Conservation (phyloP, 2,113 vertebrate genomes). For the Rhea americana region DNA sequence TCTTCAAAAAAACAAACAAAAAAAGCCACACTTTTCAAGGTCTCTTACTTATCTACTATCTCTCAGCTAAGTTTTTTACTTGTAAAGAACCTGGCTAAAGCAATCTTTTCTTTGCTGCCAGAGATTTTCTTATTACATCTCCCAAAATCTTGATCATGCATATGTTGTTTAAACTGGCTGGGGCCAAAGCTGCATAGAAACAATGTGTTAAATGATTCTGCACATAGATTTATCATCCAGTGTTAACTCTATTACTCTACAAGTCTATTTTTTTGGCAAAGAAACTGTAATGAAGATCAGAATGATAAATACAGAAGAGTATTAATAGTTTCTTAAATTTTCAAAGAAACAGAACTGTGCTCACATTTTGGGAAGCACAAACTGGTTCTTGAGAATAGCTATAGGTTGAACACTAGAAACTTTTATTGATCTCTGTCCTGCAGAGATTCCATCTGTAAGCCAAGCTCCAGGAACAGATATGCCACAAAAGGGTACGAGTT, state of each 20-base stretch:
- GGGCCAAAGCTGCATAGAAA: not conserved
- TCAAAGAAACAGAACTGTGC: not conserved
- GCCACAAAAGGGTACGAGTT: not conserved
- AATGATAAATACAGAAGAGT: not conserved
- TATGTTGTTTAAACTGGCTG: not conserved
- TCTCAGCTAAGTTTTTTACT: not conserved
- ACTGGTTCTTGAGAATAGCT: not conserved
- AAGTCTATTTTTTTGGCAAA: not conserved
- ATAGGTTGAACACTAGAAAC: not conserved
- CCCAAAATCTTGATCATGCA: not conserved
- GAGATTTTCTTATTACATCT: not conserved
- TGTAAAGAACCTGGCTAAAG: not conserved
- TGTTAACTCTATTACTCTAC: not conserved
- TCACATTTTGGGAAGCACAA: not conserved
- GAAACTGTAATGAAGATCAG: not conserved
- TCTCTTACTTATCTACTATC: not conserved
- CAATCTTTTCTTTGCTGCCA: not conserved
- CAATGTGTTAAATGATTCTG: not conserved
- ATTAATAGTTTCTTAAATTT: constrained; percentile 7
- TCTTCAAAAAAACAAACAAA: not conserved
- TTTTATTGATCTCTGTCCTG: not conserved
- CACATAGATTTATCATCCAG: not conserved
- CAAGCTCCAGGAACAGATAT: constrained; percentile 7
- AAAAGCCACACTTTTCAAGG: not conserved
- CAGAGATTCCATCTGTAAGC: not conserved